phyloP scores from a whole-genome alignment of 2,888 invertebrate genomes.

The Diaperis boleti region DNA sequence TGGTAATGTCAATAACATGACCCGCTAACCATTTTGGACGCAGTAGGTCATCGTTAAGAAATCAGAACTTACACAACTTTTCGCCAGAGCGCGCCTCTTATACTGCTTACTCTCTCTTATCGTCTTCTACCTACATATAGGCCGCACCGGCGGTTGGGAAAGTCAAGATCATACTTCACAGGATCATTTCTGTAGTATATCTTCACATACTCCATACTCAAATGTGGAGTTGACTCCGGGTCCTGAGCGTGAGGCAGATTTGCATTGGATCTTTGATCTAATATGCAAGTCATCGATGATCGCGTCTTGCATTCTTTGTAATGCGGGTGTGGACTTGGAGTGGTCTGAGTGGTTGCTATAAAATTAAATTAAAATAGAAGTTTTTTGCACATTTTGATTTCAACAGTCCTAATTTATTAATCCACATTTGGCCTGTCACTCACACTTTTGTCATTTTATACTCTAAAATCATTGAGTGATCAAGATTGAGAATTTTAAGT shows the following conservation, averaged over 20 bases:
- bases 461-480: no score
- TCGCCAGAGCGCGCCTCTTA: neutral
- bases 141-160: neutral
- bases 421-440: no score
- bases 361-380: neutral
- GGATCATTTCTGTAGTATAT: conserved; percentile 16
- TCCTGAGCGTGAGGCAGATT: conserved; percentile 68
- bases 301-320: conserved; percentile 49
- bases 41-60: no score
- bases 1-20: no score
- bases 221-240: conserved; percentile 67
- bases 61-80: neutral
- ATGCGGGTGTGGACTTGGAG: conserved; percentile 2
- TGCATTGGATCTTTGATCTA: conserved; percentile 41
- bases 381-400: no score
- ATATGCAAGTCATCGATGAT: conserved; percentile 60
- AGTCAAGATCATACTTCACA: conserved; percentile 10
- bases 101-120: neutral
- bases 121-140: neutral
- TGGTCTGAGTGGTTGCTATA: conserved; percentile 7
- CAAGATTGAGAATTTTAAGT: no score
- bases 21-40: no score
- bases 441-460: no score
- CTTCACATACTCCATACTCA: conserved; percentile 65
- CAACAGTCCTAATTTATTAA: no score